Conservation (phyloP, 2,888 invertebrate genomes). For the Copidosoma aretas region DNA sequence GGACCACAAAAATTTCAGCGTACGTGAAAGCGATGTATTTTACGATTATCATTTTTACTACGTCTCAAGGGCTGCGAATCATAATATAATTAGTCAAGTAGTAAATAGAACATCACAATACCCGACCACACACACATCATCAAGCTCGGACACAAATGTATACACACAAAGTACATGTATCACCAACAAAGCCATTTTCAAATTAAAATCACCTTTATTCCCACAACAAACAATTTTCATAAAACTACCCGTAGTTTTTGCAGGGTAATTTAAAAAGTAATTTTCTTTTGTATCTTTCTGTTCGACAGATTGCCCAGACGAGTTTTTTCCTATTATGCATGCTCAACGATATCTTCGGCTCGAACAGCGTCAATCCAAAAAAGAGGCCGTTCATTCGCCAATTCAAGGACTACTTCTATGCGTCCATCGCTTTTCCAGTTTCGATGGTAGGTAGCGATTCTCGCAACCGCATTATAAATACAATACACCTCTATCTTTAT, state of each 20-base stretch:
- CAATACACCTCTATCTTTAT: too few relatives aligned
- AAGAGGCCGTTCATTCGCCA: constrained; percentile 71
- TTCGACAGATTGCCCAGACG: constrained; percentile 77
- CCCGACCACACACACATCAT: too few relatives aligned
- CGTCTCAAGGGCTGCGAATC: too few relatives aligned
- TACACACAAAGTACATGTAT: too few relatives aligned
- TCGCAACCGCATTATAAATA: not conserved
- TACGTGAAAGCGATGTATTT: too few relatives aligned
- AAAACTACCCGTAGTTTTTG: not conserved
- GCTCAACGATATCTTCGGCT: constrained; percentile 78
- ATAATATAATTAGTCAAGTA: too few relatives aligned
- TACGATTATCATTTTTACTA: too few relatives aligned
- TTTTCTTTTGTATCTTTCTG: constrained; percentile 43
- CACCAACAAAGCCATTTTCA: not conserved
- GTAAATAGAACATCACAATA: too few relatives aligned
- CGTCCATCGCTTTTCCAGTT: constrained; percentile 79
- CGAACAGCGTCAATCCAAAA: constrained; percentile 72
- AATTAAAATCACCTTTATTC: not conserved
- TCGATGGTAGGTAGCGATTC: constrained; percentile 70
- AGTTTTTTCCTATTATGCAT: constrained; percentile 79
- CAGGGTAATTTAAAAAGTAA: not conserved
- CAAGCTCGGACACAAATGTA: too few relatives aligned
- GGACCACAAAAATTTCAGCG: too few relatives aligned
- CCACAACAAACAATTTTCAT: not conserved
- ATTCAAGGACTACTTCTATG: constrained; percentile 73